Percentiles rank a stretch among this genome's conserved stretches.
phyloP scores from a whole-genome alignment of 2,888 invertebrate species.

The Netelia melanura region DNA sequence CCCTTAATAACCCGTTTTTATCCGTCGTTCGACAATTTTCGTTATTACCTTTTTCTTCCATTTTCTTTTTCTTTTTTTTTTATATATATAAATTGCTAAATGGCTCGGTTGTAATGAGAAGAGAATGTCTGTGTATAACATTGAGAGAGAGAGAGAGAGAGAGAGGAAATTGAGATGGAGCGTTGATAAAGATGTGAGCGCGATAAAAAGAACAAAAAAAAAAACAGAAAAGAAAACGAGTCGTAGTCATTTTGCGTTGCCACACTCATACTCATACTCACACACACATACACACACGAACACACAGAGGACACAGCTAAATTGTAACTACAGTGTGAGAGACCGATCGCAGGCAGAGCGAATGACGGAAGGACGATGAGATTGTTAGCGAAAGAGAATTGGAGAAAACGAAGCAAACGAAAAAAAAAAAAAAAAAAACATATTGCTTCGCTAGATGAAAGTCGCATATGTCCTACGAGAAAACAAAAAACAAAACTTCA shows the following conservation, averaged over 20 bases:
- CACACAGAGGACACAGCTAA: constrained; percentile 7
- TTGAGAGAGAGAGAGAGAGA: constrained; percentile 1
- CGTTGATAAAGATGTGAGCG: not conserved
- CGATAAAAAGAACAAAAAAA: too few species aligned
- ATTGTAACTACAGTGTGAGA: constrained; percentile 52
- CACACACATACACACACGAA: too few species aligned
- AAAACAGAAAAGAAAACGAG: constrained; percentile 11
- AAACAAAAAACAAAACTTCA: not conserved
- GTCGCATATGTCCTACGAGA: constrained; percentile 29
- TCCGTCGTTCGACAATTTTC: constrained; percentile 53
- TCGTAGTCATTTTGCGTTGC: constrained; percentile 41
- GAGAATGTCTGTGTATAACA: constrained; percentile 4
- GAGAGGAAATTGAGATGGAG: constrained; percentile 18
- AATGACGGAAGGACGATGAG: not conserved
- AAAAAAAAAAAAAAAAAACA: constrained; percentile 27
- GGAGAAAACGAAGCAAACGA: constrained; percentile 26
- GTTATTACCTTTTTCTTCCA: constrained; percentile 1
- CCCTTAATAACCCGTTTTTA: constrained; percentile 42
- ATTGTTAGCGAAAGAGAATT: constrained; percentile 10
- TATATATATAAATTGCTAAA: constrained; percentile 9
- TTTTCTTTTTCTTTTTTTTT: constrained; percentile 16
- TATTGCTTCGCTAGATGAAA: constrained; percentile 43
- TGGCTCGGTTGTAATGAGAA: constrained; percentile 21
- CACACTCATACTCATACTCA: not conserved
- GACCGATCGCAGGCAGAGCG: constrained; percentile 32